Evolutionary conservation across 2,888 invertebrate genomes (phyloP), one percentile per base, ranked within the genome.

Genomic region (Portevinia maculata): DNA sequence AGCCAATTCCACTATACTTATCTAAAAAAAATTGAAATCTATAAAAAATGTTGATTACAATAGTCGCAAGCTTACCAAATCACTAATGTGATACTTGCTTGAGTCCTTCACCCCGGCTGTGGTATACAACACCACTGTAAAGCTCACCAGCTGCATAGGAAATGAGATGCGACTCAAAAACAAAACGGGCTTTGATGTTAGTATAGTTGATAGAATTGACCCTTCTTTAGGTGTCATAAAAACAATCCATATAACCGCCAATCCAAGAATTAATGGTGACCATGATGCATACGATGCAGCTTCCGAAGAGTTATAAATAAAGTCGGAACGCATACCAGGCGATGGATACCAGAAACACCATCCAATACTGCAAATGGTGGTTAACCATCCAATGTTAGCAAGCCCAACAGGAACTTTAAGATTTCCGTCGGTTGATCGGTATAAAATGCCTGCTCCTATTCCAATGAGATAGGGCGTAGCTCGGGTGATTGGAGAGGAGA

Each of bases 391-490:
- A 3, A 87, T 79, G 17, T 90, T 88, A 15, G 84, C 84, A 85
- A 91, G 73, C 87, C 91, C 62, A 90, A 92, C 55, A 90, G 93
- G 87, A 90, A 92, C 85, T 37, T 84, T 84, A 8, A 89, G 84
- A 6, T 69, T 24, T 92, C 87, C 88, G 3, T 86, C 79, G 41
- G 88, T 88, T 24, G 86, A 86, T 55, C 87, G 87, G 28, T 87
- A 89, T 50, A 93, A 88, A 30, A 94, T 89, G 6, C 94, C 95
- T 52, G 94, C 91, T 2, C 92, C 93, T 3, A 94, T 89, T 1
- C 95, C 95, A 53, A 93, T 90, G 17, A 94, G 88, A 87, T 94
- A 94, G 0, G 94, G 92, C 0, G 94, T 93, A 1, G 93, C 93
- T 55, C 95, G 92, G 81, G 94, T 93, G 3, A 94, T 87, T 0